A percentile compares a stretch with the other conserved stretches of the same genome.
Evolutionary conservation across 2,797 vertebrate species (phyloP).

Genomic region (Sternarchorhynchus goeldii): DNA sequence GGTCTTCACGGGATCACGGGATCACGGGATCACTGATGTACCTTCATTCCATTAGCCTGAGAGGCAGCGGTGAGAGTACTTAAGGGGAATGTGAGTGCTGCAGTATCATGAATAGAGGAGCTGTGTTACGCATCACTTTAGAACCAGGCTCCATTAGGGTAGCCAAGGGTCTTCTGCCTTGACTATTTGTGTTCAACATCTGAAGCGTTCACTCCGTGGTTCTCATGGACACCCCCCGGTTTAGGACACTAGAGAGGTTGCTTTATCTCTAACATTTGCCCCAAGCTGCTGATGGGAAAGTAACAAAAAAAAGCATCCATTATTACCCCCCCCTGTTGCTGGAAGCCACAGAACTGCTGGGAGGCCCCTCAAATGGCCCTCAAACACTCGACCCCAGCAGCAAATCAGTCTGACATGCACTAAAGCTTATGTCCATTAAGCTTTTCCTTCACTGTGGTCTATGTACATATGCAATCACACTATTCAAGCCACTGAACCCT

Average conservation of each 20-base stretch:
- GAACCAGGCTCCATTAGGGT: conserved; percentile 43
- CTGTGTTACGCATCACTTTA: conserved; percentile 30
- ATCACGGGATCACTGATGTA: conserved; percentile 19
- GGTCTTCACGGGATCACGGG: background rate
- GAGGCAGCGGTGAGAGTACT: conserved; percentile 26
- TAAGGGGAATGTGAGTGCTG: conserved; percentile 20
- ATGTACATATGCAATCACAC: background rate
- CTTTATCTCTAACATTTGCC: conserved; percentile 30
- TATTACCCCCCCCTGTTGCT: conserved; percentile 37
- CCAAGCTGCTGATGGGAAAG: conserved; percentile 23
- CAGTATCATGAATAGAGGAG: conserved; percentile 24
- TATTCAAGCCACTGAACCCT: too few relatives aligned
- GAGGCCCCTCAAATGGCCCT: conserved; percentile 35
- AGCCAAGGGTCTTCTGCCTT: conserved; percentile 17
- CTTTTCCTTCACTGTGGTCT: conserved; percentile 2
- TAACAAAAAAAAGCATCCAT: conserved; percentile 24
- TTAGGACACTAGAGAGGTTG: conserved; percentile 23
- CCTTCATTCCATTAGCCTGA: conserved; percentile 27
- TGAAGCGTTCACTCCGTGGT: conserved; percentile 31
- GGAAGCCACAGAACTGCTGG: conserved; percentile 33
- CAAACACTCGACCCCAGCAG: conserved; percentile 18
- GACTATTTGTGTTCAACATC: conserved; percentile 42
- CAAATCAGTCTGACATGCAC: conserved; percentile 9
- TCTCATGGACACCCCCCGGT: conserved; percentile 30
- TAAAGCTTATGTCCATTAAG: conserved; percentile 33